Percentiles rank a stretch among this genome's conserved stretches.
These are phyloP conservation scores for Tachysurus vachellii DNA, from an alignment of 2,113 vertebrate genomes.

Conservation along the genomic window DNA sequence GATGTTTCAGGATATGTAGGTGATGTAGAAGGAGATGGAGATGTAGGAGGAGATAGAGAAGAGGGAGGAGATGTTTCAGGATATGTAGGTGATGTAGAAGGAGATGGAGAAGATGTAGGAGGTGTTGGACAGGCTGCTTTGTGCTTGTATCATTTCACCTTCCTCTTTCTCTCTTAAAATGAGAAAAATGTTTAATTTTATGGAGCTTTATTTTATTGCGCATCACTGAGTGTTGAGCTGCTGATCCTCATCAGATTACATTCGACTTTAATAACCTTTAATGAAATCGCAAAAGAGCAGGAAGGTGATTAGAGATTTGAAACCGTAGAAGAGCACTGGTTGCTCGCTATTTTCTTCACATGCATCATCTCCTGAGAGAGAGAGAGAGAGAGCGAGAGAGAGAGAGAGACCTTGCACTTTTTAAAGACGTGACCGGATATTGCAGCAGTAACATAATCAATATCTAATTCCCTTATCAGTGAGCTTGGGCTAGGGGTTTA, in stretches of 20 bases:
- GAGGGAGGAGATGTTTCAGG: too few relatives aligned
- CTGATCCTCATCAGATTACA: neutral
- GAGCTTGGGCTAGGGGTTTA: neutral
- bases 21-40: too few relatives aligned
- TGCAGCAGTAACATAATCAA: constrained; percentile 7
- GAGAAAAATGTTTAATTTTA: neutral
- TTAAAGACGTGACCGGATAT: constrained; percentile 7
- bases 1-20: too few relatives aligned
- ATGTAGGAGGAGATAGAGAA: too few relatives aligned
- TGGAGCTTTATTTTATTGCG: neutral
- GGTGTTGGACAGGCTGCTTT: neutral
- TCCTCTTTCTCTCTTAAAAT: neutral
- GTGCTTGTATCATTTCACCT: neutral
- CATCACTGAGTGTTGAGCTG: neutral
- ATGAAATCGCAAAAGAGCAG: neutral
- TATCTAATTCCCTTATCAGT: constrained; percentile 23
- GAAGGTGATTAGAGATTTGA: neutral
- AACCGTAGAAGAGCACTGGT: neutral
- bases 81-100: too few relatives aligned
- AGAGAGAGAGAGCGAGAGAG: neutral
- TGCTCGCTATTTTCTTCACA: neutral
- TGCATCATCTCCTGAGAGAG: neutral
- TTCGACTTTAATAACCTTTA: constrained; percentile 12
- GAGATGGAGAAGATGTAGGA: too few relatives aligned
- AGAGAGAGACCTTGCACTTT: neutral